A percentile compares a stretch with the other conserved stretches of the same genome.
Evolutionary conservation across 2,113 vertebrate species (phyloP).

Genomic region (Melospiza georgiana): DNA sequence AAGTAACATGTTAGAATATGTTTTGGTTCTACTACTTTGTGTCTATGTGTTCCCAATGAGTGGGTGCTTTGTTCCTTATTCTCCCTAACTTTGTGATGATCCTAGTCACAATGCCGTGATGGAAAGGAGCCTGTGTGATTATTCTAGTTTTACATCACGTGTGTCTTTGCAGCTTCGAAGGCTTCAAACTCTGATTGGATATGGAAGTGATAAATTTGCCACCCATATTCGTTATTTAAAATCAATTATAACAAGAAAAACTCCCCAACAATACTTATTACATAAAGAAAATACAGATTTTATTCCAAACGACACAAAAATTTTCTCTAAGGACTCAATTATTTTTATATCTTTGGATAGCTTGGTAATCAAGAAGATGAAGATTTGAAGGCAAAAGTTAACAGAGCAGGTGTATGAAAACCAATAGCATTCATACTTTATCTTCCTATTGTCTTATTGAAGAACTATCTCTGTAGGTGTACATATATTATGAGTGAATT

Average conservation of each 20-base stretch:
- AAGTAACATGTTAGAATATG: not conserved
- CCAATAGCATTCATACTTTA: not conserved
- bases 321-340: not conserved
- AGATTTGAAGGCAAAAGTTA: not conserved
- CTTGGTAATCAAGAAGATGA: not conserved
- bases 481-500: not conserved
- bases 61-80: not conserved
- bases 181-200: not conserved
- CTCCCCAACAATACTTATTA: not conserved
- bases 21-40: not conserved
- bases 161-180: not conserved
- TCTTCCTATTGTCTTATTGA: not conserved
- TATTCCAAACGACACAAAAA: not conserved
- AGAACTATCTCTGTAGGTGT: fast-evolving
- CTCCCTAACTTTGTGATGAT: not conserved
- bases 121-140: not conserved
- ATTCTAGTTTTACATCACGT: not conserved
- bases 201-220: fast-evolving
- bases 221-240: not conserved
- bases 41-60: not conserved
- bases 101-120: not conserved
- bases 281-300: not conserved
- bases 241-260: not conserved
- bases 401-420: not conserved
- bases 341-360: not conserved